Evolutionary conservation across 1,140 invertebrate species (phyloP).

Genomic region (Eupristina koningsbergeri): DNA sequence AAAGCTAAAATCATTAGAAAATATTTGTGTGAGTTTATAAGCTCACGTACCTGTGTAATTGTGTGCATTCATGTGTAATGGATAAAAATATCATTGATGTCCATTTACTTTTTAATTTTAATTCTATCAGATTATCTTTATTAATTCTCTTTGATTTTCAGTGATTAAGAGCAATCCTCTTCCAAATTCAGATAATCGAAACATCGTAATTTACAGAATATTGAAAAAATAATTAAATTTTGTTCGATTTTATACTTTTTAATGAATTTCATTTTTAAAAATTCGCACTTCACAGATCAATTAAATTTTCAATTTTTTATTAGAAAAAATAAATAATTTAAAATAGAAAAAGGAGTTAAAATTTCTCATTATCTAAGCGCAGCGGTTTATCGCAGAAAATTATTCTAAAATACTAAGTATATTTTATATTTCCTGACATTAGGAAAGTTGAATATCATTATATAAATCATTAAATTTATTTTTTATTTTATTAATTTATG

Average conservation of each 20-base stretch:
- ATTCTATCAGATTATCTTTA: neutral
- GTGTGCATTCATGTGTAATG: neutral
- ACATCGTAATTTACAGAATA: neutral
- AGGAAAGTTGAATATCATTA: neutral
- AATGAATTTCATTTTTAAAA: neutral
- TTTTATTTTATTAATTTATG: neutral
- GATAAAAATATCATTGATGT: neutral
- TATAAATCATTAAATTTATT: neutral
- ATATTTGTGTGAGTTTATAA: neutral
- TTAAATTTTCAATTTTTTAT: too few species aligned
- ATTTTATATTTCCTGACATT: neutral
- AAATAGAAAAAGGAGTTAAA: too few species aligned
- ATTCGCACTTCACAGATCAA: too few species aligned
- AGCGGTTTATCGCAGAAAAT: too few species aligned
- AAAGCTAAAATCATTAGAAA: neutral
- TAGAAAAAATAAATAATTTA: too few species aligned
- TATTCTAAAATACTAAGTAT: too few species aligned
- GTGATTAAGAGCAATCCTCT: neutral
- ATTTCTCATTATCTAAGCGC: too few species aligned
- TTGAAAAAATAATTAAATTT: neutral
- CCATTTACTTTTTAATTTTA: neutral
- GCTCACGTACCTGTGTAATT: too few species aligned
- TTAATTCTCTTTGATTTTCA: neutral
- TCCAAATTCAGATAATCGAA: neutral
- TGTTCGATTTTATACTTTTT: neutral